A percentile compares a stretch with the other conserved stretches of the same genome.
Conservation (phyloP, 2,113 vertebrate species). For the Lepisosteus oculatus region DNA sequence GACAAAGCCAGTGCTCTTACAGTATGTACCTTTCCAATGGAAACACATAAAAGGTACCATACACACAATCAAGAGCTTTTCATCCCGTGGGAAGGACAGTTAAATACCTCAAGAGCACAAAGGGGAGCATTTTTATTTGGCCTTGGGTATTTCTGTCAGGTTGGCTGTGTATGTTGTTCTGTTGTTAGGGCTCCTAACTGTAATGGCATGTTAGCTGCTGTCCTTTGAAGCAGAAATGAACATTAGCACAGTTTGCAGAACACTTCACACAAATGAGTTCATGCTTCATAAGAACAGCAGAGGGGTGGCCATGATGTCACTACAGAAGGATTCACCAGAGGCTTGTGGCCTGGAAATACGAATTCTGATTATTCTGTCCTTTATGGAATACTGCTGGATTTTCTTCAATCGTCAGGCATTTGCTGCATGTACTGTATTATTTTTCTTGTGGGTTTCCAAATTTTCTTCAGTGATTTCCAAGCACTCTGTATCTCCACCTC, state of each 20-base stretch:
- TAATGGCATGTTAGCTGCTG: conserved; percentile 5
- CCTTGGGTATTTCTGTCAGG: neutral
- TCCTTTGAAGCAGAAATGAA: conserved; percentile 4
- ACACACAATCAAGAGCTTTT: too few relatives aligned
- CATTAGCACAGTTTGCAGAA: conserved; percentile 5
- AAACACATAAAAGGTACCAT: too few relatives aligned
- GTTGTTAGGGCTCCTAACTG: neutral
- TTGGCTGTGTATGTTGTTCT: neutral
- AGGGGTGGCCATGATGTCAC: conserved; percentile 1
- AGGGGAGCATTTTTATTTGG: neutral
- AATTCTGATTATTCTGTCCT: neutral
- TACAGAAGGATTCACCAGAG: neutral
- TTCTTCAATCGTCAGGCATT: neutral
- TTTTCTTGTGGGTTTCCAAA: conserved; percentile 24
- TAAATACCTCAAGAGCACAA: neutral
- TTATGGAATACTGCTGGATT: neutral
- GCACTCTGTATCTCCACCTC: neutral
- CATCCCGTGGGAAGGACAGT: too few relatives aligned
- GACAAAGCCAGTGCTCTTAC: too few relatives aligned
- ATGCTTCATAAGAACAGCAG: neutral
- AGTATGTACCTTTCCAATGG: too few relatives aligned
- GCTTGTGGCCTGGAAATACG: neutral
- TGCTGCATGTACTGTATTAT: conserved; percentile 24
- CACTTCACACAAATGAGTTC: conserved; percentile 10
- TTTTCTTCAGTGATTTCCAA: conserved; percentile 15